Evolutionary conservation across 2,113 vertebrate species (phyloP).

Genomic region (Malurus cyaneus): DNA sequence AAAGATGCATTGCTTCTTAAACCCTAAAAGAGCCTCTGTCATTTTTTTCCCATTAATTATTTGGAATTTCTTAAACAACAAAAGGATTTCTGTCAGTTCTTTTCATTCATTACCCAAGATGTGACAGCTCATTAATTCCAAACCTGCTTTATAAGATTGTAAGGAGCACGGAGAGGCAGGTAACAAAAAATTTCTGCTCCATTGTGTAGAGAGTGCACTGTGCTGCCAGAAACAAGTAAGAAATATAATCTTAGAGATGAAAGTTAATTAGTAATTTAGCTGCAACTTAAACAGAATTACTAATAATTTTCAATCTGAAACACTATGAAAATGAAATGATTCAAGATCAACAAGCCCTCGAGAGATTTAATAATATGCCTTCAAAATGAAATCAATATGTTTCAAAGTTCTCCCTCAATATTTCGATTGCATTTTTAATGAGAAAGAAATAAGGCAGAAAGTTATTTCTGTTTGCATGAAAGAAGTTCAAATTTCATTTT

Average conservation of each 20-base stretch:
- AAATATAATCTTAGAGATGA: neutral
- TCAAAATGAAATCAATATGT: constrained; percentile 52
- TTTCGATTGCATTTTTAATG: constrained; percentile 20
- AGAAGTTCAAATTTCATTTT: constrained; percentile 8
- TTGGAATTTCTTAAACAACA: constrained; percentile 51
- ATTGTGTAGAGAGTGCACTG: neutral
- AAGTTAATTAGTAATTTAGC: constrained; percentile 56
- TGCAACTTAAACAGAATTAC: constrained; percentile 41
- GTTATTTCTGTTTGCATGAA: constrained; percentile 19
- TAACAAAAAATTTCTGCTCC: neutral
- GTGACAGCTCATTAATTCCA: constrained; percentile 67
- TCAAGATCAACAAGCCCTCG: constrained; percentile 39
- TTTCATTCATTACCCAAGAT: constrained; percentile 54
- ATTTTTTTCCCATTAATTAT: constrained; percentile 29
- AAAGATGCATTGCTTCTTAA: constrained; percentile 13
- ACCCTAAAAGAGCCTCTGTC: constrained; percentile 9
- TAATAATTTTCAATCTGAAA: constrained; percentile 39
- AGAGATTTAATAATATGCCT: constrained; percentile 41
- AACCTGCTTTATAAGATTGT: constrained; percentile 19
- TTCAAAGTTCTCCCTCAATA: constrained; percentile 45
- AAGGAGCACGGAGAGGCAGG: constrained; percentile 4
- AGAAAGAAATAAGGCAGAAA: constrained; percentile 31
- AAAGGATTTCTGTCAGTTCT: constrained; percentile 47
- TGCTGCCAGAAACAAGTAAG: neutral
- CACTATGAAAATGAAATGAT: constrained; percentile 13